Conservation (phyloP, 2,797 vertebrate genomes). For the Crypturellus tataupa region DNA sequence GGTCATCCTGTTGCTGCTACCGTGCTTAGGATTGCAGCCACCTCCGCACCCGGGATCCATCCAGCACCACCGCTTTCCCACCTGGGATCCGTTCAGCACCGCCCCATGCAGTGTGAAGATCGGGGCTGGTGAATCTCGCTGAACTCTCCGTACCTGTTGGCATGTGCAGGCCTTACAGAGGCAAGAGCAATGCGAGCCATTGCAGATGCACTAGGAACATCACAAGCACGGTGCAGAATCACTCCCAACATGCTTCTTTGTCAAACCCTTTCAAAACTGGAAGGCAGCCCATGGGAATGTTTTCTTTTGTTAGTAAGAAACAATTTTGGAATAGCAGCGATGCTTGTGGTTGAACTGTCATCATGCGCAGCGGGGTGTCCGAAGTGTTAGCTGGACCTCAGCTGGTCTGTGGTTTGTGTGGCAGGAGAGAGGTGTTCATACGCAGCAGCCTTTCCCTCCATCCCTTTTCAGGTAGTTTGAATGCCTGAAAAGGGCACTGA, state of each 20-base stretch:
- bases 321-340: not conserved
- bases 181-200: slow-evolving; percentile 37
- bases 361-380: not conserved
- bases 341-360: not conserved
- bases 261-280: slow-evolving; percentile 14
- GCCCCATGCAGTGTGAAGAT: not conserved
- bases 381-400: not conserved
- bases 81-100: too few species aligned
- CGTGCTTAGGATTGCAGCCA: too few species aligned
- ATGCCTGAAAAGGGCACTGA: too few species aligned
- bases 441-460: not conserved
- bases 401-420: not conserved
- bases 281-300: not conserved
- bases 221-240: not conserved
- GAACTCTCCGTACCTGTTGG: not conserved
- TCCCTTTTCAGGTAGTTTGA: not conserved
- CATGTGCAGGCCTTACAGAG: not conserved
- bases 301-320: not conserved
- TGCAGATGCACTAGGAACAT: slow-evolving; percentile 15
- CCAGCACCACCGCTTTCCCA: too few species aligned
- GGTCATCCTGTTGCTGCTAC: not conserved
- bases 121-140: not conserved
- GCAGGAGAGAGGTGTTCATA: not conserved
- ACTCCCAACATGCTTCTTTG: not conserved
- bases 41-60: too few species aligned